Evolutionary conservation across 2,888 invertebrate species (phyloP).

Genomic region (Junonia oenone): DNA sequence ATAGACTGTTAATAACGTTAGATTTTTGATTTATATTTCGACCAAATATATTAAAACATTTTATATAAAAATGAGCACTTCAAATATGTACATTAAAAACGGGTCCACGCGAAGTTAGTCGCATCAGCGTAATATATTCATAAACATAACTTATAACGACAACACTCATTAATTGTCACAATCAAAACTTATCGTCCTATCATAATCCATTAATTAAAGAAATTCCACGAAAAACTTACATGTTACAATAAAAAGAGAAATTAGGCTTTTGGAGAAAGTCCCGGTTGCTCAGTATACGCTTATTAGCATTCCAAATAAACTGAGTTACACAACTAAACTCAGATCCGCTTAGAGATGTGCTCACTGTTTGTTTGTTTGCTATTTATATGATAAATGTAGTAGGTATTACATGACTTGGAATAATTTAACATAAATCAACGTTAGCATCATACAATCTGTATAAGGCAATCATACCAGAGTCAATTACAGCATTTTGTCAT

Average conservation of each 20-base stretch:
- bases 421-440: background rate
- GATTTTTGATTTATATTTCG: no score
- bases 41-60: no score
- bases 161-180: no score
- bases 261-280: slow-evolving; percentile 55
- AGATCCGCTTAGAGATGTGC: slow-evolving; percentile 13
- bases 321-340: slow-evolving; percentile 35
- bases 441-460: background rate
- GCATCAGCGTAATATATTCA: no score
- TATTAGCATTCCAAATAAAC: slow-evolving; percentile 45
- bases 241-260: slow-evolving; percentile 55
- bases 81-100: no score
- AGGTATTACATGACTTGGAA: slow-evolving; percentile 6
- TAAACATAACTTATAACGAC: no score
- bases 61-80: no score
- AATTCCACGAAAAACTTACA: slow-evolving; percentile 1
- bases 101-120: no score
- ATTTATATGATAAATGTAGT: background rate
- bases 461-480: background rate
- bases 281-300: slow-evolving; percentile 27
- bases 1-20: no score
- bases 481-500: background rate
- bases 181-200: no score
- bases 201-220: background rate
- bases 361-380: background rate